These are phyloP conservation scores for Labeo catla DNA, from an alignment of 2,113 vertebrate genomes.

Conservation along the genomic window DNA sequence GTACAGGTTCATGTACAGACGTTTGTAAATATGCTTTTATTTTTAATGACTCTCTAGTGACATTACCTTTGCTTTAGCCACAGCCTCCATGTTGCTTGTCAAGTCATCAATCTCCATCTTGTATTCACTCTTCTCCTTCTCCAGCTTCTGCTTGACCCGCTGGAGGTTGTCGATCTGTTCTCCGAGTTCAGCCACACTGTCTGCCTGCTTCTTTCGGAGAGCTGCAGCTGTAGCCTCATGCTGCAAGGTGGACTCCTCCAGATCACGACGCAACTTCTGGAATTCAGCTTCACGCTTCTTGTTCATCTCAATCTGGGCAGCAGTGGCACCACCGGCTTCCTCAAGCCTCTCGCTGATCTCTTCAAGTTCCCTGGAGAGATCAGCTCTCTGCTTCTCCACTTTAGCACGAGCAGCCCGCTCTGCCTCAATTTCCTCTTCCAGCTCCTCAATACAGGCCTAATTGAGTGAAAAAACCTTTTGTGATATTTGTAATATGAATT, in stretches of 20 bases:
- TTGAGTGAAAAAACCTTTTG: too few relatives aligned
- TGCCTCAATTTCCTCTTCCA: constrained; percentile 77
- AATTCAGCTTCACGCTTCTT: constrained; percentile 77
- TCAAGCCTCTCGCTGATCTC: constrained; percentile 86
- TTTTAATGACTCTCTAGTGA: not conserved
- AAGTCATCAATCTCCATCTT: constrained; percentile 56
- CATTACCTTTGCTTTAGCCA: not conserved
- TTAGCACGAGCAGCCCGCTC: constrained; percentile 76
- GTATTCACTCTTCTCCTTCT: constrained; percentile 55
- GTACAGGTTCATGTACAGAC: too few relatives aligned
- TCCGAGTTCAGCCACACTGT: constrained; percentile 53
- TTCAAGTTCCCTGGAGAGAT: constrained; percentile 87
- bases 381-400: constrained; percentile 85
- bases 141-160: constrained; percentile 54
- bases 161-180: constrained; percentile 57
- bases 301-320: constrained; percentile 77
- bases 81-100: not conserved
- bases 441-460: constrained; percentile 76
- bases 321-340: constrained; percentile 74
- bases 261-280: constrained; percentile 87
- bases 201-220: constrained; percentile 39
- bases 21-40: too few relatives aligned
- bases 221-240: constrained; percentile 84
- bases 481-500: too few relatives aligned
- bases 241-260: constrained; percentile 90